Evolutionary conservation across 2,888 invertebrate genomes (phyloP).

Genomic region (Octonoba sinensis): DNA sequence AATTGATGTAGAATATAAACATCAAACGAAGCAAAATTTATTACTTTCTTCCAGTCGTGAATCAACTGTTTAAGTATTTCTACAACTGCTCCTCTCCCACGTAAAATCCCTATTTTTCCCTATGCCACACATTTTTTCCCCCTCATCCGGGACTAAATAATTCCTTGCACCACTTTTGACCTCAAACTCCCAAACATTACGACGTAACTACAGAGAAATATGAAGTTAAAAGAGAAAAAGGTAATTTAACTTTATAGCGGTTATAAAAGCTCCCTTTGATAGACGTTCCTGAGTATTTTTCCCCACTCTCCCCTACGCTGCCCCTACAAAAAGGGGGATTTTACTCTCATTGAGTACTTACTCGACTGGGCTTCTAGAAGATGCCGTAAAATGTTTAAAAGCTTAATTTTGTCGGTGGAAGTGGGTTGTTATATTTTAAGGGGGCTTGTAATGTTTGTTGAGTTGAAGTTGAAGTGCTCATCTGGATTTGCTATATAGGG

Average conservation of each 20-base stretch:
- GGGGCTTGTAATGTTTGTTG: constrained; percentile 48
- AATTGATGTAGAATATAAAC: too few species aligned
- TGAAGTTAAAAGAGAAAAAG: constrained; percentile 49
- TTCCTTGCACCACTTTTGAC: constrained; percentile 9
- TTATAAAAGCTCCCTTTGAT: constrained; percentile 55
- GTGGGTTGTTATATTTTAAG: constrained; percentile 55
- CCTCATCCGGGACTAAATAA: background rate
- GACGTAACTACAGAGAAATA: constrained; percentile 34
- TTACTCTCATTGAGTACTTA: constrained; percentile 46
- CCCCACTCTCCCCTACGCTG: constrained; percentile 9
- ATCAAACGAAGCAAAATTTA: too few species aligned
- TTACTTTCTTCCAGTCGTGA: too few species aligned
- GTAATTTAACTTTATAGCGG: constrained; percentile 59
- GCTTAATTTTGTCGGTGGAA: constrained; percentile 45
- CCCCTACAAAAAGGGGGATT: constrained; percentile 18
- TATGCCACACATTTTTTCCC: background rate
- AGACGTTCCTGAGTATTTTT: constrained; percentile 42
- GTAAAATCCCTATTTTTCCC: background rate
- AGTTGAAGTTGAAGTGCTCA: constrained; percentile 27
- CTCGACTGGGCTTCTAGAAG: constrained; percentile 15
- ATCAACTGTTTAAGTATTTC: too few species aligned
- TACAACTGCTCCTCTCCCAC: background rate
- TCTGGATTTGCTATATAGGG: constrained; percentile 30
- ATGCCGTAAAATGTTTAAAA: constrained; percentile 52
- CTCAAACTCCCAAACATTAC: background rate